These are phyloP conservation scores for Syrrhaptes paradoxus DNA, from an alignment of 2,113 vertebrate genomes.

Conservation along the genomic window DNA sequence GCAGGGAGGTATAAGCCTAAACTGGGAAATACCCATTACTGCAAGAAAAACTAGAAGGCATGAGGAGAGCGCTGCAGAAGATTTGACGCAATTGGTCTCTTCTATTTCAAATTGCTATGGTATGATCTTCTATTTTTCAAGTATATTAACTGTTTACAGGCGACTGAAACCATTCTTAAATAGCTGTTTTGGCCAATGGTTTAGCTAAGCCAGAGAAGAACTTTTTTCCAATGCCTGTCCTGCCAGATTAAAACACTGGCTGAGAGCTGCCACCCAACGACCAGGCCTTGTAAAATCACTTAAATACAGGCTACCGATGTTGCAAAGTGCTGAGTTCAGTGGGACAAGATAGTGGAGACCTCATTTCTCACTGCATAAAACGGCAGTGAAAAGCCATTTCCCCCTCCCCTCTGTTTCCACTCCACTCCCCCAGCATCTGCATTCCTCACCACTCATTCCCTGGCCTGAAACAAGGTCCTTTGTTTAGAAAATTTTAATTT, in stretches of 20 bases:
- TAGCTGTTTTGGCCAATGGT: neutral
- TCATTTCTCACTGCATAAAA: neutral
- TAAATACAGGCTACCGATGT: neutral
- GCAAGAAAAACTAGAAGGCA: neutral
- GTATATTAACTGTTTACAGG: neutral
- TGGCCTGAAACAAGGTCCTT: neutral
- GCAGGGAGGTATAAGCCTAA: neutral
- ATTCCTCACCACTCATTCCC: neutral
- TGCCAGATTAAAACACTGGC: neutral
- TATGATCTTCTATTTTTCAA: neutral
- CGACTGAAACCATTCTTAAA: neutral
- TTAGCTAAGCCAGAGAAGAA: neutral
- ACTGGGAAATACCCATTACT: neutral
- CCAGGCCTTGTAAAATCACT: slow-evolving; percentile 7
- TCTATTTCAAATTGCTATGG: neutral
- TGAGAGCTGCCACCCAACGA: slow-evolving; percentile 66
- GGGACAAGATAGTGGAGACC: neutral
- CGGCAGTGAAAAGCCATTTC: neutral
- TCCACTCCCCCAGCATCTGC: neutral
- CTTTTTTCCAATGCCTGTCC: neutral
- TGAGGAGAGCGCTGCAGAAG: neutral
- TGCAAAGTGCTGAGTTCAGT: neutral
- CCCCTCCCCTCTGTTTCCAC: neutral
- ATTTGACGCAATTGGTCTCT: neutral
- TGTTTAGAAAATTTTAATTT: neutral